These are phyloP conservation scores for Hemistola chrysoprasaria DNA, from an alignment of 2,888 invertebrate species.

Conservation along the genomic window DNA sequence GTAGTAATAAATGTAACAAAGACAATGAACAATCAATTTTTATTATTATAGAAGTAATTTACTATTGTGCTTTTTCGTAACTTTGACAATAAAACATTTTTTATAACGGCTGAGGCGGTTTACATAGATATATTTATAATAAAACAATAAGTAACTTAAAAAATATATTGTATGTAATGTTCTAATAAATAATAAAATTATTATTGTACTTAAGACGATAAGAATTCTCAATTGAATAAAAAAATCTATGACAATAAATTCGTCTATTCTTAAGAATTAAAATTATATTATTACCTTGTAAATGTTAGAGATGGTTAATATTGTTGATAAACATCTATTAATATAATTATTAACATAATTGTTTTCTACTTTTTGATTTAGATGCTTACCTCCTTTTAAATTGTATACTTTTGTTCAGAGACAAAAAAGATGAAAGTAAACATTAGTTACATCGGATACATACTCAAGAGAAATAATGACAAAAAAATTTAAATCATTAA, in stretches of 20 bases:
- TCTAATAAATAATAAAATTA: too few species aligned
- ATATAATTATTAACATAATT: too few species aligned
- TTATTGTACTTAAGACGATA: conserved; percentile 25
- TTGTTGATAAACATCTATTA: too few species aligned
- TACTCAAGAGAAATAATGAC: too few species aligned
- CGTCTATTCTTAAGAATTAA: conserved; percentile 34
- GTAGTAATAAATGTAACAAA: conserved; percentile 14
- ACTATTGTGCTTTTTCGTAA: conserved; percentile 39
- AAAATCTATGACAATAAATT: conserved; percentile 45
- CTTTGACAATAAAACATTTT: conserved; percentile 51
- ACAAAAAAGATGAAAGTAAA: too few species aligned
- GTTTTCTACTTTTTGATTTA: too few species aligned
- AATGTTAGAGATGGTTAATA: conserved; percentile 3
- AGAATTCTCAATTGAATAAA: conserved; percentile 9
- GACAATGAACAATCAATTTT: conserved; percentile 19
- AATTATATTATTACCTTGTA: conserved; percentile 2
- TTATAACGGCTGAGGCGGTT: conserved; percentile 42
- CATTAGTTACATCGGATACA: too few species aligned
- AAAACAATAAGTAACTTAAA: conserved; percentile 13
- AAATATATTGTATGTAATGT: too few species aligned
- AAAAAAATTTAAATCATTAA: too few species aligned
- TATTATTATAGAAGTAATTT: conserved; percentile 10
- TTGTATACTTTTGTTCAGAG: too few species aligned
- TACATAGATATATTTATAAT: conserved; percentile 35
- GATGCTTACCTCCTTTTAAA: too few species aligned